These are phyloP conservation scores for Callorhinus ursinus DNA, from an alignment of 2,113 vertebrate species.

Conservation along the genomic window DNA sequence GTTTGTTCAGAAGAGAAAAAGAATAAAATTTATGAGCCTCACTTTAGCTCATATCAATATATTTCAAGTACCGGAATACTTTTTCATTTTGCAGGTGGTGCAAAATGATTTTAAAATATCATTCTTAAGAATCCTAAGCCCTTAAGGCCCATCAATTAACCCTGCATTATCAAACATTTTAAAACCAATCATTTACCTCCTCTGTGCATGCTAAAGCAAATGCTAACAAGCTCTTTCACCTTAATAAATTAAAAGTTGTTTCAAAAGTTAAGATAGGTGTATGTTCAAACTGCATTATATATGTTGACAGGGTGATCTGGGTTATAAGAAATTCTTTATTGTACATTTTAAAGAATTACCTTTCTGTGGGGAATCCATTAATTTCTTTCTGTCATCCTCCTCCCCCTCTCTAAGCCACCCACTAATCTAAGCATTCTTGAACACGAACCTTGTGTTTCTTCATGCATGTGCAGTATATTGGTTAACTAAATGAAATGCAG, in stretches of 20 bases:
- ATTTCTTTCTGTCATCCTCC: constrained; percentile 42
- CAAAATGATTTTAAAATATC: constrained; percentile 69
- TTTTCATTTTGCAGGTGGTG: constrained; percentile 77
- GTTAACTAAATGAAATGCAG: constrained; percentile 20
- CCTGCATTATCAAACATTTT: constrained; percentile 25
- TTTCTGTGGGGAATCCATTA: constrained; percentile 30
- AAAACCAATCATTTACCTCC: not conserved
- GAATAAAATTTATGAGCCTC: constrained; percentile 42
- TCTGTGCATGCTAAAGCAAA: not conserved
- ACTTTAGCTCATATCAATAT: constrained; percentile 61
- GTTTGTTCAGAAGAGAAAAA: constrained; percentile 73
- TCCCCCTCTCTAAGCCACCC: constrained; percentile 34
- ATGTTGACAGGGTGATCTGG: not conserved
- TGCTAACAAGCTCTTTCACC: constrained; percentile 1
- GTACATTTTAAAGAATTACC: not conserved
- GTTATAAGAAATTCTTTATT: constrained; percentile 42
- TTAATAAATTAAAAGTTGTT: constrained; percentile 54
- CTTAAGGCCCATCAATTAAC: constrained; percentile 70
- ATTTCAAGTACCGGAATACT: constrained; percentile 72
- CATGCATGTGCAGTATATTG: not conserved
- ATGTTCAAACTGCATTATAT: not conserved
- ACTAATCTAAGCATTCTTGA: constrained; percentile 54
- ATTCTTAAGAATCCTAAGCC: constrained; percentile 48
- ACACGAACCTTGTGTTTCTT: constrained; percentile 1
- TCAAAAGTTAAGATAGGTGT: constrained; percentile 26